These are phyloP conservation scores for Abrostola triplasia DNA, from an alignment of 2,888 invertebrate genomes.

Conservation along the genomic window DNA sequence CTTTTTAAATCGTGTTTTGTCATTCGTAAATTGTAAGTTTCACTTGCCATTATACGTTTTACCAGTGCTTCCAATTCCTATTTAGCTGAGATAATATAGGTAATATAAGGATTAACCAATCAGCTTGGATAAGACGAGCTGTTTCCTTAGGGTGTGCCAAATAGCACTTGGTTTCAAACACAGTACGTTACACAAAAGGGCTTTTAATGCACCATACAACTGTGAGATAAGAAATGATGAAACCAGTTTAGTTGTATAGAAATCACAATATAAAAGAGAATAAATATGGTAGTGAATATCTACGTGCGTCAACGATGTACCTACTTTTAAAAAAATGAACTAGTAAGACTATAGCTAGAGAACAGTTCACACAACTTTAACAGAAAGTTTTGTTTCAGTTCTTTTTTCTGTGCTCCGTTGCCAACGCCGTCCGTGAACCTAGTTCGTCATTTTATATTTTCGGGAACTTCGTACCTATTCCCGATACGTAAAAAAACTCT, in stretches of 20 bases:
- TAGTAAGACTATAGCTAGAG: neutral
- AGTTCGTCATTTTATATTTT: conserved; percentile 35
- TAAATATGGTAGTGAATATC: conserved; percentile 1
- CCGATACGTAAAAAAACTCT: conserved; percentile 51
- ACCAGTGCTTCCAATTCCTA: neutral
- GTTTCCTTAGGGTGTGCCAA: neutral
- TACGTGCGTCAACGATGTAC: neutral
- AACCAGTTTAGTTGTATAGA: neutral
- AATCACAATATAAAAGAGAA: neutral
- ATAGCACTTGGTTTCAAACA: neutral
- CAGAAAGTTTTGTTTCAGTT: conserved; percentile 10
- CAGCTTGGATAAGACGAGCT: neutral
- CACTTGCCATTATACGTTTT: too few species aligned
- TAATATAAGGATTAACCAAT: neutral
- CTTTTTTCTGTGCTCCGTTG: conserved; percentile 18
- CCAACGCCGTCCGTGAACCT: conserved; percentile 8
- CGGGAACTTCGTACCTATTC: conserved; percentile 20
- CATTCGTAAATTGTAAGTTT: neutral
- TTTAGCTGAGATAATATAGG: neutral
- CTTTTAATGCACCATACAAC: neutral
- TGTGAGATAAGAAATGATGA: neutral
- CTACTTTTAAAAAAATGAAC: neutral
- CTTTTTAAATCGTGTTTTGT: neutral
- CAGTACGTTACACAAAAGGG: neutral
- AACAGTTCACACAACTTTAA: neutral